Percentiles rank a stretch among this genome's conserved stretches.
Evolutionary conservation across 2,113 vertebrate species (phyloP).

Genomic region (Vimba vimba): DNA sequence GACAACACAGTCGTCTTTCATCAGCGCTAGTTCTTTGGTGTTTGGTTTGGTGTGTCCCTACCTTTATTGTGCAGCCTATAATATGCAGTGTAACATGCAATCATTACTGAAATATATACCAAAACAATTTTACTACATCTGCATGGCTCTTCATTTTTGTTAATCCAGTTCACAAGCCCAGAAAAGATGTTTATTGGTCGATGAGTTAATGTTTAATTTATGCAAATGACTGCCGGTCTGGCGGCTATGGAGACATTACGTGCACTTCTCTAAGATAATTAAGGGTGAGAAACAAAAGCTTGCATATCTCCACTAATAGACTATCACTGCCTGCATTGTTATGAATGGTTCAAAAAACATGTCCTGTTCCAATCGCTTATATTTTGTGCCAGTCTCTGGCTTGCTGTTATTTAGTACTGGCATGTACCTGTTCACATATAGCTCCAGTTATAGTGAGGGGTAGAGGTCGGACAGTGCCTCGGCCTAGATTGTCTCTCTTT

Average conservation of each 20-base stretch:
- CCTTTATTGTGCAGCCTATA: neutral
- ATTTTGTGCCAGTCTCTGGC: neutral
- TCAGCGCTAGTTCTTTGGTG: too few species aligned
- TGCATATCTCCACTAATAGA: neutral
- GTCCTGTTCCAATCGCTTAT: too few species aligned
- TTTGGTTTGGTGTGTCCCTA: too few species aligned
- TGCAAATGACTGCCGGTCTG: neutral
- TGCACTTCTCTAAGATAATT: neutral
- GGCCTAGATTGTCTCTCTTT: slow-evolving; percentile 93
- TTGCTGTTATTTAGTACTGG: neutral
- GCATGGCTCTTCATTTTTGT: neutral
- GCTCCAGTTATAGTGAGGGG: slow-evolving; percentile 92
- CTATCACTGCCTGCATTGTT: neutral
- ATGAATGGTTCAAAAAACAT: neutral
- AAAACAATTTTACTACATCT: neutral
- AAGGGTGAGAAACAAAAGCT: neutral
- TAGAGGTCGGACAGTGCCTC: slow-evolving; percentile 92
- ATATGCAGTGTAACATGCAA: neutral
- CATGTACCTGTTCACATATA: slow-evolving; percentile 90
- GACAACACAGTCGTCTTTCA: too few species aligned
- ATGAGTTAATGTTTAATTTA: neutral
- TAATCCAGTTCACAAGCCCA: neutral
- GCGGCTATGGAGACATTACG: neutral
- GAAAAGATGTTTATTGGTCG: neutral
- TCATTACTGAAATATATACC: neutral